Evolutionary conservation across 64 coral and sea anemone species (phyloP), one percentile per base, ranked within the genome.

Genomic region (Stichodactyla mertensii): DNA sequence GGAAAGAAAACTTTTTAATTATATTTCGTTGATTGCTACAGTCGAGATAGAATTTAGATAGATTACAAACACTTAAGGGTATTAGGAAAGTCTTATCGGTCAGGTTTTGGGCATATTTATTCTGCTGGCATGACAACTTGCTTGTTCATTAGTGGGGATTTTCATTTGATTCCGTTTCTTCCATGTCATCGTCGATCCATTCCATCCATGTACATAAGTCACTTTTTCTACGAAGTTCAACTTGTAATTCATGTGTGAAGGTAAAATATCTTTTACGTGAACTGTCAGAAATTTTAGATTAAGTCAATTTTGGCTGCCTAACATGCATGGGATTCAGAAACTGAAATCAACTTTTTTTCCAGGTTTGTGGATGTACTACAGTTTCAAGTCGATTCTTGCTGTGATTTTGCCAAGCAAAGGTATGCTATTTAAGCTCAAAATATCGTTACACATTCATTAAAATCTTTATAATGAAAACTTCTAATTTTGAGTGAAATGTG

Each of bases 1-100:
- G 69, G 4, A n/a, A 74, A 31, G 20, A 23, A n/a, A 0, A 27
- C 6, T 74, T 27, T 31, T 74, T 74, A 69, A 74, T 74, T 74
- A 28, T 58, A 58, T 58, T 58, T 58, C 56, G 14, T 23, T 74
- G 69, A 74, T 74, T 31, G 69, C 69, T 31, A 74, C 69, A 74
- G 69, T 69, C 16, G 24, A 74, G 69, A 13, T 74, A 74, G 24
- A 74, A 74, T 28, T 74, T 74, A 74, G 69, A 74, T 74, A 74
- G 69, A 74, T 74, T 74, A 74, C 69, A 74, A 74, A 74, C 69
- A 74, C 69, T 74, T 74, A 74, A 2, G 22, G 69, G 69, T 27
- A 74, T 74, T 74, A 74, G 69, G 23, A 74, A 74, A 27, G 69
- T 74, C 69, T 74, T 74, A 74, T 74, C 69, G 69, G 11, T 74